Percentiles rank a stretch among this genome's conserved stretches.
Conservation (phyloP, 2,888 invertebrate genomes). For the Harmothoe impar region DNA sequence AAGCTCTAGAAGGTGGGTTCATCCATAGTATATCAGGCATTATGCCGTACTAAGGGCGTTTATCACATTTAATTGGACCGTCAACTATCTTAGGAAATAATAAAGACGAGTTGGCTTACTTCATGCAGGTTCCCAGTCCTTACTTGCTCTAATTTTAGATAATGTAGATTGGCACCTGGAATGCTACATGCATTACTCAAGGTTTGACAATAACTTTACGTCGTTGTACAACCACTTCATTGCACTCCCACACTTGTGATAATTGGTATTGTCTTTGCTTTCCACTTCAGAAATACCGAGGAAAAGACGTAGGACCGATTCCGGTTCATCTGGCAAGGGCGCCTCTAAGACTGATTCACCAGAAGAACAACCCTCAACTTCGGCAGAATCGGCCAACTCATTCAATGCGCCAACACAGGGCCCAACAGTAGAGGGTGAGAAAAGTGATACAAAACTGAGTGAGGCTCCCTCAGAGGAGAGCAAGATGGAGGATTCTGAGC, state of each 20-base stretch:
- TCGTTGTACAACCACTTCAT: too few species aligned
- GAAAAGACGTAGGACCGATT: conserved; percentile 62
- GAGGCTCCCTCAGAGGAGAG: neutral
- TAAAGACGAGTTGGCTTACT: too few species aligned
- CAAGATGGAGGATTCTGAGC: neutral
- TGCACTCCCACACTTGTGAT: too few species aligned
- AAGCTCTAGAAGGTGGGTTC: neutral
- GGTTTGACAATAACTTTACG: too few species aligned
- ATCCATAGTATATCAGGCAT: neutral
- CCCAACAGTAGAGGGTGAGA: neutral
- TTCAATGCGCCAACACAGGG: neutral
- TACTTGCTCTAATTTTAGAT: too few species aligned
- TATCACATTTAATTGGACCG: neutral
- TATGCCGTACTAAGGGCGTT: neutral
- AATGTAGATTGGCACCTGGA: too few species aligned
- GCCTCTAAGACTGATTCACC: neutral
- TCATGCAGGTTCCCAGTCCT: too few species aligned
- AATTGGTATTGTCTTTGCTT: neutral
- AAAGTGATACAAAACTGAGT: neutral
- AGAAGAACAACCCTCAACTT: conserved; percentile 48
- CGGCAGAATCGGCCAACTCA: conserved; percentile 18
- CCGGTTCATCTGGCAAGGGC: conserved; percentile 45
- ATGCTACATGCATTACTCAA: too few species aligned
- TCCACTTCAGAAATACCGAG: conserved; percentile 53
- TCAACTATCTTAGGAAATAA: too few species aligned